Conservation (phyloP, 2,888 invertebrate species). For the Drosophila buzzatii region DNA sequence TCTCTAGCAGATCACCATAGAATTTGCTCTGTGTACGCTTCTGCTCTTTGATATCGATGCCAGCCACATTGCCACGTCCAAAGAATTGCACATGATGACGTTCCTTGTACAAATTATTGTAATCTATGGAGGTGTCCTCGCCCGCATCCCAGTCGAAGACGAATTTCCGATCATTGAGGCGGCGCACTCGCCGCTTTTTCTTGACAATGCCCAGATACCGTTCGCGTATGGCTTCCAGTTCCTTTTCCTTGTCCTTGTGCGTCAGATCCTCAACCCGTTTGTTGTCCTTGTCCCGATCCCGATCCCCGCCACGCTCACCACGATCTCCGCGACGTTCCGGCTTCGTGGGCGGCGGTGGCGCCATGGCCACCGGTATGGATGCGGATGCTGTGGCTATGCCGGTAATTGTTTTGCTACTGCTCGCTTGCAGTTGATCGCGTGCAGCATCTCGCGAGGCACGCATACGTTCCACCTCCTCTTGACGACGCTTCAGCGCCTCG, state of each 20-base stretch:
- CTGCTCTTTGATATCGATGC: slow-evolving; percentile 98
- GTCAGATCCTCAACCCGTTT: slow-evolving; percentile 83
- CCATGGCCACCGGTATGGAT: slow-evolving; percentile 34
- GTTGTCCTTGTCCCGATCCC: slow-evolving; percentile 85
- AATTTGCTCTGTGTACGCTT: slow-evolving; percentile 98
- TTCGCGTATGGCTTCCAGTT: slow-evolving; percentile 97
- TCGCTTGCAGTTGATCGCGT: slow-evolving; percentile 61
- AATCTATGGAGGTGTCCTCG: slow-evolving; percentile 99
- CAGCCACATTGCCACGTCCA: slow-evolving; percentile 98
- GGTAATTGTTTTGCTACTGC: slow-evolving; percentile 38
- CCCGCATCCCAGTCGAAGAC: slow-evolving; percentile 99
- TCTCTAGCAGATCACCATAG: slow-evolving; percentile 97
- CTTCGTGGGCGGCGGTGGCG: slow-evolving; percentile 49
- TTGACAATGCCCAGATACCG: slow-evolving; percentile 97
- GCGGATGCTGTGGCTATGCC: slow-evolving; percentile 68
- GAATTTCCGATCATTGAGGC: slow-evolving; percentile 99
- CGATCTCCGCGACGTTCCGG: slow-evolving; percentile 64
- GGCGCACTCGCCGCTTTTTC: slow-evolving; percentile 95
- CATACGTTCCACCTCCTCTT: slow-evolving; percentile 94
- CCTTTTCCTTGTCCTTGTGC: slow-evolving; percentile 95
- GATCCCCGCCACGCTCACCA: slow-evolving; percentile 58
- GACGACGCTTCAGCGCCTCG: slow-evolving; percentile 94
- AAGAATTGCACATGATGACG: slow-evolving; percentile 99
- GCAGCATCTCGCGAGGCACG: slow-evolving; percentile 88
- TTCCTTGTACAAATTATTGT: slow-evolving; percentile 98